phyloP scores from a whole-genome alignment of 2,113 vertebrate genomes.

The Charina bottae region DNA sequence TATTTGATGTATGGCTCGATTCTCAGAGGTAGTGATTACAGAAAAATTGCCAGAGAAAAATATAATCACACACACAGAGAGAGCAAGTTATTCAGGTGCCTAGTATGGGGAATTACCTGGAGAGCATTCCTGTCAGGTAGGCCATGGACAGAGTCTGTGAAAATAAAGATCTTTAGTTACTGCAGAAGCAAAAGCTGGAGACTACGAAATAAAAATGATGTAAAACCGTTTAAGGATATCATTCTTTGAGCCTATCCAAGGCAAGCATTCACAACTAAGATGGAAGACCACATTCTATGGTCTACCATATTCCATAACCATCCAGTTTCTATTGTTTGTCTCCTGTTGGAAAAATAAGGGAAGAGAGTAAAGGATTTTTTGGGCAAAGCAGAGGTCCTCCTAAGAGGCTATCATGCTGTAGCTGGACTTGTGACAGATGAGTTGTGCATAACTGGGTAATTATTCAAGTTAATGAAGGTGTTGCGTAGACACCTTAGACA shows the following conservation, averaged over 20 bases:
- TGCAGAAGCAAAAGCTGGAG: neutral
- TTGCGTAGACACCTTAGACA: neutral
- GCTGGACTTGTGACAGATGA: neutral
- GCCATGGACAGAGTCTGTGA: conserved; percentile 91
- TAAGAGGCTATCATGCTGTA: neutral
- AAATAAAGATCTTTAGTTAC: conserved; percentile 3
- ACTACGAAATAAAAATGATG: neutral
- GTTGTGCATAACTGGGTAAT: neutral
- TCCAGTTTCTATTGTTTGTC: neutral
- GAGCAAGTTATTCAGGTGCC: neutral
- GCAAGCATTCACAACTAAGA: neutral
- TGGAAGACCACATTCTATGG: neutral
- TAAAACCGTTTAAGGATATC: neutral
- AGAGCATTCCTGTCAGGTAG: conserved; percentile 93
- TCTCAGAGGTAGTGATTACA: neutral
- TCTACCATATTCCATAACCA: neutral
- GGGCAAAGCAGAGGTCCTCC: neutral
- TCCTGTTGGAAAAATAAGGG: neutral
- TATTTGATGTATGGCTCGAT: neutral
- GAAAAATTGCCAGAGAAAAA: neutral
- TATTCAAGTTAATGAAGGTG: neutral
- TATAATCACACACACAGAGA: neutral
- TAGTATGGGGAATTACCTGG: conserved; percentile 76
- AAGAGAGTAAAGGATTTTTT: neutral
- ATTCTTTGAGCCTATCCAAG: neutral